Percentiles rank a stretch among this genome's conserved stretches.
phyloP scores from a whole-genome alignment of 1,140 invertebrate genomes.

The Drosophila tropicalis region DNA sequence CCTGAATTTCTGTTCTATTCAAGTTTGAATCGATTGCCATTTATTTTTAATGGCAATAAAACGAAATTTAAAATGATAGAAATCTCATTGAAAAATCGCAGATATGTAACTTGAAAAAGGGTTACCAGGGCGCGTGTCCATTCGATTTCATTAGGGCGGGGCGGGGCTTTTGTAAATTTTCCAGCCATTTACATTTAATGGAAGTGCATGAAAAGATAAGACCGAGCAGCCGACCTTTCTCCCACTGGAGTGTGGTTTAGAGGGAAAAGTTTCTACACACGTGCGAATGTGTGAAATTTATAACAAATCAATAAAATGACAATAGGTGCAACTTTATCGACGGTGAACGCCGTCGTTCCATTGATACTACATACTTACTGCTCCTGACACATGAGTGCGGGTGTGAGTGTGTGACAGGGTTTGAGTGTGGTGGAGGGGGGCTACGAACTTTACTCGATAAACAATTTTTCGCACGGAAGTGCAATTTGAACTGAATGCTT shows the following conservation, averaged over 20 bases:
- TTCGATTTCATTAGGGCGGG: slow-evolving; percentile 33
- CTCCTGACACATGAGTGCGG: background rate
- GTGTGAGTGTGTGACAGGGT: background rate
- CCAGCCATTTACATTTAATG: slow-evolving; percentile 76
- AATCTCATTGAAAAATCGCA: slow-evolving; percentile 71
- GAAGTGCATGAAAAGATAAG: slow-evolving; percentile 69
- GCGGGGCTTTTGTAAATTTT: slow-evolving; percentile 60
- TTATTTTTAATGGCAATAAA: slow-evolving; percentile 68
- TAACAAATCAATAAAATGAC: slow-evolving; percentile 81
- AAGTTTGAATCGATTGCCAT: slow-evolving; percentile 30
- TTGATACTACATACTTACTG: slow-evolving; percentile 38
- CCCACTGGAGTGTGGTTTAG: slow-evolving; percentile 17
- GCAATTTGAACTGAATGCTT: slow-evolving; percentile 77
- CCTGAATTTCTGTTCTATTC: slow-evolving; percentile 19
- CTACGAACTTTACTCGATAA: slow-evolving; percentile 72
- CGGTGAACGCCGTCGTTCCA: slow-evolving; percentile 58
- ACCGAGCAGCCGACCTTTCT: background rate
- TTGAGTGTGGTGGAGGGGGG: background rate
- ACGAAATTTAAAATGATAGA: slow-evolving; percentile 77
- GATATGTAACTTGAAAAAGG: slow-evolving; percentile 65
- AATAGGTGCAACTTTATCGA: slow-evolving; percentile 78
- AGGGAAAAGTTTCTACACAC: slow-evolving; percentile 18
- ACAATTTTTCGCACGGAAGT: slow-evolving; percentile 82
- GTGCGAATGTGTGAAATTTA: slow-evolving; percentile 68
- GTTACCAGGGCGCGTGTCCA: slow-evolving; percentile 55